phyloP scores from a whole-genome alignment of 1,140 invertebrate genomes.

The Stenopsyche tienmushanensis region DNA sequence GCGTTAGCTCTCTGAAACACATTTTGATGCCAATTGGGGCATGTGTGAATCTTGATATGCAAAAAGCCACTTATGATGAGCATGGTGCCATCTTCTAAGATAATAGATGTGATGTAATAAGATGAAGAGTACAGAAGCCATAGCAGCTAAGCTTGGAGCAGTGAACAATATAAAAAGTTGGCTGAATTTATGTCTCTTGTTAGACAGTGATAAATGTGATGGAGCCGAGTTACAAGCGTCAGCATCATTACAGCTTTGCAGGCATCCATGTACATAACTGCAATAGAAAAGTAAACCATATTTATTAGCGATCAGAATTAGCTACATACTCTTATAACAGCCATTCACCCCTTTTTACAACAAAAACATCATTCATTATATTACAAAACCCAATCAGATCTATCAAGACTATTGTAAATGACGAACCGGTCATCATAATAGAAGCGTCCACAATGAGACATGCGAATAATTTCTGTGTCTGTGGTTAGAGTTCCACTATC shows the following conservation, averaged over 20 bases:
- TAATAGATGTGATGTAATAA: constrained; percentile 13
- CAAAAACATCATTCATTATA: neutral
- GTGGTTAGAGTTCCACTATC: constrained; percentile 90
- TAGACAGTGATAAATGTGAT: constrained; percentile 44
- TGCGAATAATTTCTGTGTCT: constrained; percentile 88
- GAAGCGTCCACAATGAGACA: constrained; percentile 91
- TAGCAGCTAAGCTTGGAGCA: neutral
- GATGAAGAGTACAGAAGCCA: constrained; percentile 3
- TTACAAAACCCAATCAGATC: neutral
- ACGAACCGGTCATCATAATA: constrained; percentile 80
- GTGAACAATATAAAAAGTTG: constrained; percentile 7
- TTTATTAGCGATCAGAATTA: constrained; percentile 10
- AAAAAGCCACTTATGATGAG: neutral
- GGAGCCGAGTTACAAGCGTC: constrained; percentile 74
- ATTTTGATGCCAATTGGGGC: neutral
- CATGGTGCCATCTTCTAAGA: neutral
- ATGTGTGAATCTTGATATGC: neutral
- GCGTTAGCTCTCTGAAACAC: constrained; percentile 13
- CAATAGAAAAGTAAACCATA: constrained; percentile 44
- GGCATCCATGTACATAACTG: constrained; percentile 83
- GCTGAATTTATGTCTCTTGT: neutral
- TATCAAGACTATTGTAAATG: neutral
- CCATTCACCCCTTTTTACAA: neutral
- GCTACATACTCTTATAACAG: too few relatives aligned
- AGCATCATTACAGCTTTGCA: constrained; percentile 84